These are phyloP conservation scores for Papilio xuthus DNA, from an alignment of 1,140 invertebrate genomes.

Conservation along the genomic window DNA sequence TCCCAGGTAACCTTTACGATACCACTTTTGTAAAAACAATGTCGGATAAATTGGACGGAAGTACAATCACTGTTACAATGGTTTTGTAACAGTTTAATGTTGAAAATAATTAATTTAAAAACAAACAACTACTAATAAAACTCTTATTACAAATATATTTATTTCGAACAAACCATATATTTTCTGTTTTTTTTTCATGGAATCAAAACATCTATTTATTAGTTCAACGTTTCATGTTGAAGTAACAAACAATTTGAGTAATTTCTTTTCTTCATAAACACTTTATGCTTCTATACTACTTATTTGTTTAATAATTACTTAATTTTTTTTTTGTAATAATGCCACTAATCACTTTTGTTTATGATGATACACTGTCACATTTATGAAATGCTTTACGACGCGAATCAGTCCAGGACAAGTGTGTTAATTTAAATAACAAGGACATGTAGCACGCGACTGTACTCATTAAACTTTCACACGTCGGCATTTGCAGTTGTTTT, in stretches of 20 bases:
- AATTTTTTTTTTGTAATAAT: not conserved
- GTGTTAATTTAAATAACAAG: not conserved
- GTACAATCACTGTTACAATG: not conserved
- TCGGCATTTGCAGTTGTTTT: slow-evolving; percentile 31
- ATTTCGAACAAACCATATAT: too few relatives aligned
- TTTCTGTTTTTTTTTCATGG: too few relatives aligned
- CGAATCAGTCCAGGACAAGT: not conserved
- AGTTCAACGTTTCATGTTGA: too few relatives aligned
- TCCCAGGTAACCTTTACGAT: slow-evolving; percentile 4
- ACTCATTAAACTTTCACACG: slow-evolving; percentile 39
- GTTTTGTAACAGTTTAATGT: not conserved
- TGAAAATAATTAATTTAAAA: not conserved
- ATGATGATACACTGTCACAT: not conserved
- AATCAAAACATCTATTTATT: too few relatives aligned
- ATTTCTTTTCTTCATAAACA: not conserved
- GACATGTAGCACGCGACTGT: slow-evolving; percentile 17
- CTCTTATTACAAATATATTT: too few relatives aligned
- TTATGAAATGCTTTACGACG: not conserved
- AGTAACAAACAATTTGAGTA: too few relatives aligned
- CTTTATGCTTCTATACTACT: not conserved
- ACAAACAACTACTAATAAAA: too few relatives aligned
- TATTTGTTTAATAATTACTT: too few relatives aligned
- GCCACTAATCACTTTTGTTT: not conserved
- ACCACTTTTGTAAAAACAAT: not conserved
- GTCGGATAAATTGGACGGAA: not conserved